phyloP scores from a whole-genome alignment of 2,113 vertebrate genomes.

The Brachirus orientalis region DNA sequence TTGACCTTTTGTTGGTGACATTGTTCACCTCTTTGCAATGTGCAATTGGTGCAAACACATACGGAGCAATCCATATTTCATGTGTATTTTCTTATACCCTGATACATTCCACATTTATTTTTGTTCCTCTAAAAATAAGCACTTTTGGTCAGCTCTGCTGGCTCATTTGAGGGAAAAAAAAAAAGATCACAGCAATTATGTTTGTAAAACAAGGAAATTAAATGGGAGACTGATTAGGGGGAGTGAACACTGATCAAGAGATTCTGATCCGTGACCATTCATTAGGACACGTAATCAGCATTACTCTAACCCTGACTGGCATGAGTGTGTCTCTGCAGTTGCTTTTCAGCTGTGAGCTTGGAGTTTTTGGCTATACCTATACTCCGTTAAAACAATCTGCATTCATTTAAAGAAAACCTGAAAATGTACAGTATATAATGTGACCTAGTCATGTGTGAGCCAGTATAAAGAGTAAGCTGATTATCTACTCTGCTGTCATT shows the following conservation, averaged over 20 bases:
- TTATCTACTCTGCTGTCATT: too few relatives aligned
- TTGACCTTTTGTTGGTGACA: conserved; percentile 50
- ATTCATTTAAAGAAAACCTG: too few relatives aligned
- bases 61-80: conserved; percentile 82
- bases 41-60: conserved; percentile 69
- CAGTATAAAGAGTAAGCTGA: too few relatives aligned
- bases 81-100: conserved; percentile 58
- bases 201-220: conserved; percentile 65
- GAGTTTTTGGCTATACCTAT: too few relatives aligned
- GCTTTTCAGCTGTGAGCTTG: too few relatives aligned
- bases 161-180: conserved; percentile 49
- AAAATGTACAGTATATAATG: too few relatives aligned
- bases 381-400: too few relatives aligned
- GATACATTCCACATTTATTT: conserved; percentile 88
- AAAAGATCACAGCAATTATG: conserved; percentile 61
- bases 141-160: conserved; percentile 91
- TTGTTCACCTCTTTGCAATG: conserved; percentile 81
- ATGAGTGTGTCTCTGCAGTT: too few relatives aligned
- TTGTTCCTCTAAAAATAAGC: conserved; percentile 69
- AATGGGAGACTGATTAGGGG: conserved; percentile 68
- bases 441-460: too few relatives aligned
- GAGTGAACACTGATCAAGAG: conserved; percentile 12
- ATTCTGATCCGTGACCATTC: too few relatives aligned
- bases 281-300: too few relatives aligned
- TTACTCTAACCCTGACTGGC: too few relatives aligned